Evolutionary conservation across 2,113 vertebrate species (phyloP).

Genomic region (Myodes glareolus): DNA sequence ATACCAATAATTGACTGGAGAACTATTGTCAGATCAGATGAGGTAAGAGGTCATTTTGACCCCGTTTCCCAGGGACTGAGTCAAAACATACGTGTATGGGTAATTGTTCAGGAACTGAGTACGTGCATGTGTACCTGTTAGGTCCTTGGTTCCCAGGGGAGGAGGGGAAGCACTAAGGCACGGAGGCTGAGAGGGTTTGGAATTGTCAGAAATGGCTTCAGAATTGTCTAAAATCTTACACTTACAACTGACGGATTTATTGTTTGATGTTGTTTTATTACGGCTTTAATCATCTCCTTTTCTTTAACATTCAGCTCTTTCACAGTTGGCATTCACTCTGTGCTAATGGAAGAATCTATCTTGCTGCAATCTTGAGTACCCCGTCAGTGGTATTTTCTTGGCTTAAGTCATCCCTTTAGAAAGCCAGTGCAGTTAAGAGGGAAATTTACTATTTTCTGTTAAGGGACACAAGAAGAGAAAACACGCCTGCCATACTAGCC

Average conservation of each 20-base stretch:
- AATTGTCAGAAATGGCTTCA: too few relatives aligned
- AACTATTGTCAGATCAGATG: too few relatives aligned
- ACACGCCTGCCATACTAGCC: not conserved
- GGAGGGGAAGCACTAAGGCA: too few relatives aligned
- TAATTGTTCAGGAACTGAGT: too few relatives aligned
- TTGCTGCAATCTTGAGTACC: not conserved
- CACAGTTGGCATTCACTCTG: not conserved
- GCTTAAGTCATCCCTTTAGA: not conserved
- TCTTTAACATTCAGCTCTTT: not conserved
- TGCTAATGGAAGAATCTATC: not conserved
- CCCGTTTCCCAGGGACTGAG: too few relatives aligned
- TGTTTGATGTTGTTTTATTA: not conserved
- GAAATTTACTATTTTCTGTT: not conserved
- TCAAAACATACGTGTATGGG: too few relatives aligned
- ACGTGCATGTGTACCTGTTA: too few relatives aligned
- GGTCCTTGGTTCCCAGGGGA: too few relatives aligned
- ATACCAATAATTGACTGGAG: too few relatives aligned
- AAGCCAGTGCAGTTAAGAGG: not conserved
- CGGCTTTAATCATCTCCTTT: not conserved
- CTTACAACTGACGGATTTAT: not conserved
- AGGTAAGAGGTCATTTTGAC: too few relatives aligned
- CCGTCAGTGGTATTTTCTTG: not conserved
- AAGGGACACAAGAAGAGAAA: not conserved
- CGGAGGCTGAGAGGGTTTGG: too few relatives aligned
- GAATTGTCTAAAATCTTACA: too few relatives aligned